phyloP scores from a whole-genome alignment of 35 echinoderm and acorn worm genomes.

The Apostichopus japonicus region DNA sequence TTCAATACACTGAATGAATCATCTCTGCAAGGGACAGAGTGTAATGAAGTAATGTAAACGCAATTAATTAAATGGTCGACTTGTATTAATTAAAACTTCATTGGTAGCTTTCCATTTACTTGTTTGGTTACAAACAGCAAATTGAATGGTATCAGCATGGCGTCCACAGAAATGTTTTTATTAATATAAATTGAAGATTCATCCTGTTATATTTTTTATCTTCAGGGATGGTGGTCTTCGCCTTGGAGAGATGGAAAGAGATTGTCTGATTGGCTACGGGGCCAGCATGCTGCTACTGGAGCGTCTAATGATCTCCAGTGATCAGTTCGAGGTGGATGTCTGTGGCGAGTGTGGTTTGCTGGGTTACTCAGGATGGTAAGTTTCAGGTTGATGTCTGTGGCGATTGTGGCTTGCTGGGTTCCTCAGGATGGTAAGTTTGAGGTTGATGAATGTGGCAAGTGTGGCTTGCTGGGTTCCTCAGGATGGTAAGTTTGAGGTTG shows the following conservation, averaged over 20 bases:
- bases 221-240: conserved; percentile 92
- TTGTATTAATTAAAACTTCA: background rate
- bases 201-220: background rate
- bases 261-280: conserved; percentile 91
- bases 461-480: too few species aligned
- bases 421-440: background rate
- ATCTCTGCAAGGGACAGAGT: too few species aligned
- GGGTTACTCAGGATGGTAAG: too few species aligned
- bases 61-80: background rate
- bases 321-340: conserved; percentile 94
- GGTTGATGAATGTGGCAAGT: too few species aligned
- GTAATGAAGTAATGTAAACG: background rate
- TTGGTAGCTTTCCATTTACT: background rate
- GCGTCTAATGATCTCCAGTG: too few species aligned
- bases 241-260: conserved; percentile 96
- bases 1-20: too few species aligned
- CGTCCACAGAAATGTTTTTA: background rate
- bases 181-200: background rate
- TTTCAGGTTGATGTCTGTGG: too few species aligned
- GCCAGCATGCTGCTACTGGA: too few species aligned
- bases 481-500: too few species aligned
- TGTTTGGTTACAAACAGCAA: background rate
- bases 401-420: too few species aligned
- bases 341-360: too few species aligned
- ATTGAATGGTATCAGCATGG: background rate